Evolutionary conservation across 2,888 invertebrate genomes (phyloP).

Genomic region (Serrognathus titanus): DNA sequence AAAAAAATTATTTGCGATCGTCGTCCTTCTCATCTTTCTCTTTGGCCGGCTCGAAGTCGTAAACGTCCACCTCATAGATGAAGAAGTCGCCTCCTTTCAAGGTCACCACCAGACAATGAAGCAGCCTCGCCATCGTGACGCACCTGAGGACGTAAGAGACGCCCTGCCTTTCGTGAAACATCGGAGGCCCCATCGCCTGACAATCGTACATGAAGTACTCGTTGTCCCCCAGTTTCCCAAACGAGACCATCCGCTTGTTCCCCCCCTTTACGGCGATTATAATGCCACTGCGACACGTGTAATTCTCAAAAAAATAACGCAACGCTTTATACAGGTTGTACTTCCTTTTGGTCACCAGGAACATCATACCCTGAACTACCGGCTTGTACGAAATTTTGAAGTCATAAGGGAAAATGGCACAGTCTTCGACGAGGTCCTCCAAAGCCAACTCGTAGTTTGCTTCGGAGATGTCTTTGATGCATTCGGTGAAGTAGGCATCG

Average conservation of each 20-base stretch:
- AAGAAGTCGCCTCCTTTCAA: conserved; percentile 50
- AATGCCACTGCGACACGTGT: conserved; percentile 54
- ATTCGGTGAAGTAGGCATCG: conserved; percentile 56
- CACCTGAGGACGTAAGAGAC: conserved; percentile 60
- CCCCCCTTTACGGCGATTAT: conserved; percentile 53
- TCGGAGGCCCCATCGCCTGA: conserved; percentile 58
- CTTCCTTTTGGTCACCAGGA: conserved; percentile 53
- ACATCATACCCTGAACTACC: conserved; percentile 60
- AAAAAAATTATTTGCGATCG: background rate
- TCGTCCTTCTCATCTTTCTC: background rate
- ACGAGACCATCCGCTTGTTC: conserved; percentile 42
- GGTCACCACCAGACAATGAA: conserved; percentile 62
- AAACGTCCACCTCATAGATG: conserved; percentile 41
- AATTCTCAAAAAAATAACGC: conserved; percentile 54
- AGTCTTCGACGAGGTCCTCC: conserved; percentile 55
- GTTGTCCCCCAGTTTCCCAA: conserved; percentile 42
- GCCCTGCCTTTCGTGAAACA: conserved; percentile 55
- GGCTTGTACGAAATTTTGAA: conserved; percentile 58
- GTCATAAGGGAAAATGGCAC: conserved; percentile 56
- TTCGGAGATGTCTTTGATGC: conserved; percentile 48
- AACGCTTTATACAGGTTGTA: conserved; percentile 64
- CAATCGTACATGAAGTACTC: conserved; percentile 70
- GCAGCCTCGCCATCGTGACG: conserved; percentile 53
- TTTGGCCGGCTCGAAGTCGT: conserved; percentile 32
- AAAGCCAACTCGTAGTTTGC: conserved; percentile 57